These are phyloP conservation scores for Anas georgica DNA, from an alignment of 2,797 vertebrate genomes.

Conservation along the genomic window DNA sequence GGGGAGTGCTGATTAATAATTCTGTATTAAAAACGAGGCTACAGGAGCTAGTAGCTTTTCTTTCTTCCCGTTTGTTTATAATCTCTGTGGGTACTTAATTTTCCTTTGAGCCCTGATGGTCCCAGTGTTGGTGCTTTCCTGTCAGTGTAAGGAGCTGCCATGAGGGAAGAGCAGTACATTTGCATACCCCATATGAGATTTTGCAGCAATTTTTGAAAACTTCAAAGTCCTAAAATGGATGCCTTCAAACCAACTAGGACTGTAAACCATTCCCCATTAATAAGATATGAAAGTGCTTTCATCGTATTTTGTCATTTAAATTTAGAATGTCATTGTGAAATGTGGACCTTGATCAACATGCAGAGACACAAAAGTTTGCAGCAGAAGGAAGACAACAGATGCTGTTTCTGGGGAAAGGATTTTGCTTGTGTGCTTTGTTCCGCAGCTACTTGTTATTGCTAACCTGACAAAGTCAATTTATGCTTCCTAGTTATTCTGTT, in stretches of 20 bases:
- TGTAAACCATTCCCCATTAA: background rate
- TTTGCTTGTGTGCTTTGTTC: constrained; percentile 40
- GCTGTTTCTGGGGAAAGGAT: constrained; percentile 16
- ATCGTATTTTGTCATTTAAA: background rate
- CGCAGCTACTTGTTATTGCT: constrained; percentile 43
- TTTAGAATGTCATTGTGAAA: background rate
- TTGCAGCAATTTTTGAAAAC: background rate
- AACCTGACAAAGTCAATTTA: constrained; percentile 61
- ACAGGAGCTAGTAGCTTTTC: background rate
- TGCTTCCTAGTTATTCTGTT: constrained; percentile 20
- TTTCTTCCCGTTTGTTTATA: background rate
- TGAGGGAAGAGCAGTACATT: background rate
- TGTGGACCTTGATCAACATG: background rate
- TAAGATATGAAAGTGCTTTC: background rate
- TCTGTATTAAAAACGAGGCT: background rate
- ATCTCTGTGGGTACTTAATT: background rate
- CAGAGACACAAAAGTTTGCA: background rate
- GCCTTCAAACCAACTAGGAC: background rate
- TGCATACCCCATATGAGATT: background rate
- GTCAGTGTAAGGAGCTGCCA: background rate
- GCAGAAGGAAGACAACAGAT: background rate
- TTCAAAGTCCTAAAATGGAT: constrained; percentile 1
- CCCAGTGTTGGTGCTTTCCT: background rate
- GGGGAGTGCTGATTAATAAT: background rate
- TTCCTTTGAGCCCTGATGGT: background rate